Percentiles rank a stretch among this genome's conserved stretches.
Conservation (phyloP, 2,113 vertebrate genomes). For the Maccullochella peelii region DNA sequence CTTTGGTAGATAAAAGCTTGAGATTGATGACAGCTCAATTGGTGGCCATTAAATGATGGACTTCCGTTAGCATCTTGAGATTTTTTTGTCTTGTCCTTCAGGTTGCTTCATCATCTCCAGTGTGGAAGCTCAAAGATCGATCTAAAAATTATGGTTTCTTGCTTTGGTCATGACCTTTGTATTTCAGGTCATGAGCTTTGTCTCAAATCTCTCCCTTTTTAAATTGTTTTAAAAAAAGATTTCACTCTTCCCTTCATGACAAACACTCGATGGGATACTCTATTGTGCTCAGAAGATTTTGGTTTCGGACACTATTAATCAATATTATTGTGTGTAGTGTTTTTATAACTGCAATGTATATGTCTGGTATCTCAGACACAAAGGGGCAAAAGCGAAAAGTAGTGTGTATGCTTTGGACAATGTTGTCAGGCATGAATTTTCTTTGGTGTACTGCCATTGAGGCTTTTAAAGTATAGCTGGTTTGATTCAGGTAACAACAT, state of each 20-base stretch:
- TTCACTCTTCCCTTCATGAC: neutral
- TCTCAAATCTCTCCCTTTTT: neutral
- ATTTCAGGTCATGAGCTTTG: neutral
- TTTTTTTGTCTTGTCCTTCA: neutral
- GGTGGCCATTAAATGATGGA: conserved; percentile 32
- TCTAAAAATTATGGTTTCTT: neutral
- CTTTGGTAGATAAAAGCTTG: conserved; percentile 28
- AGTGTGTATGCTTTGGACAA: neutral
- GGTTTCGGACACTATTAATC: neutral
- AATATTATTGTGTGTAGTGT: conserved; percentile 2
- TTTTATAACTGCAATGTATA: neutral
- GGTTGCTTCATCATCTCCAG: conserved; percentile 16
- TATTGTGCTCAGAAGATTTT: neutral
- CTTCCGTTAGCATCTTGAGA: conserved; percentile 11
- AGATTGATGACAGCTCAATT: conserved; percentile 34
- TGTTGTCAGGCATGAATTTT: neutral
- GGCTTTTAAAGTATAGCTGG: neutral
- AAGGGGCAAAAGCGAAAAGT: neutral
- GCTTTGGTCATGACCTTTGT: neutral
- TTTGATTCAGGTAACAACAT: neutral
- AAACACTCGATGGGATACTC: neutral
- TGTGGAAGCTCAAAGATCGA: neutral
- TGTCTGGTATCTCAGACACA: neutral
- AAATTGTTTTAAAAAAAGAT: neutral
- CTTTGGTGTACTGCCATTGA: neutral